These are phyloP conservation scores for Pelmatolapia mariae DNA, from an alignment of 2,113 vertebrate genomes.

Conservation along the genomic window DNA sequence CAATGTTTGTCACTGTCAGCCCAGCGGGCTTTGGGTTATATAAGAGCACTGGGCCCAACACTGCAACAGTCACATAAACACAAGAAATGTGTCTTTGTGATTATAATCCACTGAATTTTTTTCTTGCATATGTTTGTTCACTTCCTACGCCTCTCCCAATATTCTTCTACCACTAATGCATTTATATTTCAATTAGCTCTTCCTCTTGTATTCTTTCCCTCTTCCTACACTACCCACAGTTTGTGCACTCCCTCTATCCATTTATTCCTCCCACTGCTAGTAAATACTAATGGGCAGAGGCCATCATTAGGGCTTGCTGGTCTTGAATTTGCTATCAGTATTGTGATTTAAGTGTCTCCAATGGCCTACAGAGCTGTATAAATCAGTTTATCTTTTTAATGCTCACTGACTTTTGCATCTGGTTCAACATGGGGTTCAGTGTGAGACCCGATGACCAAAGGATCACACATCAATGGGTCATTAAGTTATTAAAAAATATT, in stretches of 20 bases:
- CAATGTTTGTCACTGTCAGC: constrained; percentile 50
- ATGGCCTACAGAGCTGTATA: constrained; percentile 13
- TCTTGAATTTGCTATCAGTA: background rate
- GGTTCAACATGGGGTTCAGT: background rate
- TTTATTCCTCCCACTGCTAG: background rate
- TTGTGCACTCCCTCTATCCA: background rate
- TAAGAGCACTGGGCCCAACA: constrained; percentile 35
- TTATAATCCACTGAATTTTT: background rate
- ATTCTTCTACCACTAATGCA: background rate
- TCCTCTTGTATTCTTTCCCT: background rate
- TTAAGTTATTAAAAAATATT: background rate
- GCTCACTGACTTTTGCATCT: background rate
- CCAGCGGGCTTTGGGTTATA: constrained; percentile 32
- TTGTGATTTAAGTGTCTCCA: constrained; percentile 7
- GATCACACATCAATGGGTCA: background rate
- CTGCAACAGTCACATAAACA: constrained; percentile 17
- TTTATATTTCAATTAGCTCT: background rate
- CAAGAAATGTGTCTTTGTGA: background rate
- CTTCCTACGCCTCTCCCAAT: background rate
- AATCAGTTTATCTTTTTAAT: constrained; percentile 12
- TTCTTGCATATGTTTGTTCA: background rate
- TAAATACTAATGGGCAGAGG: constrained; percentile 21
- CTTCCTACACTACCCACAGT: background rate
- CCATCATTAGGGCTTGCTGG: constrained; percentile 24
- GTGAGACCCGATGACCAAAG: background rate